A percentile compares a stretch with the other conserved stretches of the same genome.
Evolutionary conservation across 2,797 vertebrate genomes (phyloP).

Genomic region (Falco novaeseelandiae): DNA sequence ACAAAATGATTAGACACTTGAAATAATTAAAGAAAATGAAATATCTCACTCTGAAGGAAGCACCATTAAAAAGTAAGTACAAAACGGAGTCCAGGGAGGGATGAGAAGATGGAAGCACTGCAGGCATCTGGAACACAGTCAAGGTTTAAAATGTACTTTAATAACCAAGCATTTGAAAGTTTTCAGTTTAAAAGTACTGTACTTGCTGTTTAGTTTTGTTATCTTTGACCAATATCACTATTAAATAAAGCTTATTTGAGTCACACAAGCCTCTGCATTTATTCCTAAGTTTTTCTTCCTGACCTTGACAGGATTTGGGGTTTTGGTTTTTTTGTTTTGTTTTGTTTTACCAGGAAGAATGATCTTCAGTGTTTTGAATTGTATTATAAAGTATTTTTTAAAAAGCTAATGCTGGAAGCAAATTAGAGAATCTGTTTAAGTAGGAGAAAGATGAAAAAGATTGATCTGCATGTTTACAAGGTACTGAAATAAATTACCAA

Average conservation of each 20-base stretch:
- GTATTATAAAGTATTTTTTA: background rate
- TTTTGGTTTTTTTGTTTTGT: background rate
- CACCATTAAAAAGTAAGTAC: background rate
- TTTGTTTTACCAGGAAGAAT: background rate
- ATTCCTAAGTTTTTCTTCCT: background rate
- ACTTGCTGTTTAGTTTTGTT: background rate
- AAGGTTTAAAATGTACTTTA: conserved; percentile 40
- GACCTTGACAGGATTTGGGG: background rate
- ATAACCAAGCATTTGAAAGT: conserved; percentile 13
- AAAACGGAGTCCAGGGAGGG: background rate
- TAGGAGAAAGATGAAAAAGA: background rate
- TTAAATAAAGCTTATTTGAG: background rate
- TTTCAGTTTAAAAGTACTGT: background rate
- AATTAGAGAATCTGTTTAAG: background rate
- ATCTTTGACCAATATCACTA: background rate
- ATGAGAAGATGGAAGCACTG: background rate
- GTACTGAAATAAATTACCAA: background rate
- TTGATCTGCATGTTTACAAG: background rate
- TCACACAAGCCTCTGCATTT: background rate
- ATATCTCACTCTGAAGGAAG: background rate
- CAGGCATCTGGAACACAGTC: background rate
- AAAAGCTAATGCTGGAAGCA: background rate
- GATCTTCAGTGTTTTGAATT: background rate
- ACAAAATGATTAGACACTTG: background rate
- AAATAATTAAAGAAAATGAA: background rate